Percentiles rank a stretch among this genome's conserved stretches.
These are phyloP conservation scores for Sclerurus mexicanus DNA, from an alignment of 2,113 vertebrate species.

Conservation along the genomic window DNA sequence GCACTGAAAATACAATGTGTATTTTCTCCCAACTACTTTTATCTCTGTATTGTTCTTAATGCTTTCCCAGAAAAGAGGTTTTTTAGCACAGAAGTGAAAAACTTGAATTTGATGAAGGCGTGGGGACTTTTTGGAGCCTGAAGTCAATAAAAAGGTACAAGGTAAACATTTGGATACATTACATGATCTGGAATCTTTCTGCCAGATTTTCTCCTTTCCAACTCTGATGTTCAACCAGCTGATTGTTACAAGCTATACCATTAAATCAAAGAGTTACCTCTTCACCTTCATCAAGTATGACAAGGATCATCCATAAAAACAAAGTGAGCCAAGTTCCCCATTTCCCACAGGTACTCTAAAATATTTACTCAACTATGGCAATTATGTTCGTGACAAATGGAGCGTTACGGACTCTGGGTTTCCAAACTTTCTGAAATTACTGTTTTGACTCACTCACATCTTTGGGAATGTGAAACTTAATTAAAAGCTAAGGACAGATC, in stretches of 20 bases:
- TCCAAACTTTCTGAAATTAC: neutral
- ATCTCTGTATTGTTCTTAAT: neutral
- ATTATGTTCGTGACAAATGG: neutral
- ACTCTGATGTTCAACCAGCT: neutral
- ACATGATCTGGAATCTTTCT: neutral
- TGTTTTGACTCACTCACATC: neutral
- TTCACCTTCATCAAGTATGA: neutral
- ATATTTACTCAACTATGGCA: neutral
- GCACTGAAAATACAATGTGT: neutral
- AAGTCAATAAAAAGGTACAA: neutral
- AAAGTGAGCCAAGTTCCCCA: neutral
- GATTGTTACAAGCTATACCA: neutral
- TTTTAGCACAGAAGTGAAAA: neutral
- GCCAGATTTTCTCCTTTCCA: neutral
- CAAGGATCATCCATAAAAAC: neutral
- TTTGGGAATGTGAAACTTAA: neutral
- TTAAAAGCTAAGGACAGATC: neutral
- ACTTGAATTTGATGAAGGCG: neutral
- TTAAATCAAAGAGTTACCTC: neutral
- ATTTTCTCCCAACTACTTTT: neutral
- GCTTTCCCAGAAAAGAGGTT: neutral
- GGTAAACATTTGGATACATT: neutral
- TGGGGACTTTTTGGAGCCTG: neutral
- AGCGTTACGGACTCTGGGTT: rapidly evolving
- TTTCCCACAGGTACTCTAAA: neutral